Base-by-base conservation (phyloP, 2,797 vertebrate genomes). In the Cyprinodon diabolis region DNA sequence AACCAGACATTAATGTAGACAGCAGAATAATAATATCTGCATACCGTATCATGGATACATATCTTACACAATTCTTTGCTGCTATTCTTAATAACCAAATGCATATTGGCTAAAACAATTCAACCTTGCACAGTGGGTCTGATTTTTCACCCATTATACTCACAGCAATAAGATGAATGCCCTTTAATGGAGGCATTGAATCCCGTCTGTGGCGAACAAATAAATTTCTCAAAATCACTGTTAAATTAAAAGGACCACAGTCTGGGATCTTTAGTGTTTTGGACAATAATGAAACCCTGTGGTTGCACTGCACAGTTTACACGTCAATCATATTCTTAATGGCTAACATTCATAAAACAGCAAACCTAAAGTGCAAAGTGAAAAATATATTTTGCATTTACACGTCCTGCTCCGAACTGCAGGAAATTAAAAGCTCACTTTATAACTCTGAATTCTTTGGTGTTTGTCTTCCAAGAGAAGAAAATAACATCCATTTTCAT, bases 1-100 rank as follows among this genome's bases (percentile, higher is more conserved):
- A 89, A 65, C 47, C 62, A 87, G 35, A 71, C 23, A 55, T 66
- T 49, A 90, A 76, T 84, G 62, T 43, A 35, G 65, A 78, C 51
- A 51, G 37, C 23, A 76, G 43, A 66, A 71, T 67, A 74, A 68
- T 40, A 76, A 80, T 60, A 73, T 77, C 15, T 1, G 10, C 55
- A 65, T 43, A 62, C 25, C 69, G 79, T n/a, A 67, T 35, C 49
- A 71, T 48, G 55, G 7, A 15, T 71, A 37, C 30, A 37, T 54
- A 71, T 49, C 19, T 60, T 69, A 17, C 8, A 69, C 13, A 65
- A 23, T 14, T 23, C 17, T 15, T 66, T 60, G 43, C 14, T 51
- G 40, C 4, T 47, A 37, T 55, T 49, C 55, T 48, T 11, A 65
- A 65, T 17, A 74, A 69, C 14, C 55, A 62, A 37, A 73, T 55